phyloP scores from a whole-genome alignment of 2,113 vertebrate genomes.

The Lamprotornis superbus region DNA sequence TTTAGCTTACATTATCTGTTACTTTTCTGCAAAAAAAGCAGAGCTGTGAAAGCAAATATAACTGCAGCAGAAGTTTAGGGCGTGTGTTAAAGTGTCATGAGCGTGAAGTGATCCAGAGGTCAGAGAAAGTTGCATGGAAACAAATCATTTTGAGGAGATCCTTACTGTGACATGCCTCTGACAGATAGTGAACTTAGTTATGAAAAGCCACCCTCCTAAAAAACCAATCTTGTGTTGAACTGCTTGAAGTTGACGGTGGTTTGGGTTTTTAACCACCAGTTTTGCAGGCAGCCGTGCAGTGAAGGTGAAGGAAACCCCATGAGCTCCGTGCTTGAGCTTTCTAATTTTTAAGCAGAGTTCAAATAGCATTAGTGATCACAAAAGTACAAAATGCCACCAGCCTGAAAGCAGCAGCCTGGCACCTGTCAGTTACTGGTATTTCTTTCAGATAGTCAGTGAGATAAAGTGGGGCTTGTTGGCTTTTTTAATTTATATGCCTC shows the following conservation, averaged over 20 bases:
- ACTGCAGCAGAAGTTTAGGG: neutral
- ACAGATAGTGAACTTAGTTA: rapidly evolving
- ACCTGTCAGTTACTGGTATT: rapidly evolving
- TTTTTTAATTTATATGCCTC: rapidly evolving
- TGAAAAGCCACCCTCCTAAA: neutral
- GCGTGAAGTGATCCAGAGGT: neutral
- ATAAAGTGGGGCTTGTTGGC: rapidly evolving
- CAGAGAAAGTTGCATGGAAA: neutral
- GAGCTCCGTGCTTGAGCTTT: rapidly evolving
- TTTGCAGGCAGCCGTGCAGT: neutral
- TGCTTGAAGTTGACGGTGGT: neutral
- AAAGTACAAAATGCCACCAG: rapidly evolving
- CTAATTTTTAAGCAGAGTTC: rapidly evolving
- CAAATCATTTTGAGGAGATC: neutral
- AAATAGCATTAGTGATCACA: no score
- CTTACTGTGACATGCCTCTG: rapidly evolving
- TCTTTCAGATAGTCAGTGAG: neutral
- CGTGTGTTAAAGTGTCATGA: rapidly evolving
- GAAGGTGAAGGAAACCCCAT: neutral
- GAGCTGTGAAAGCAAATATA: neutral
- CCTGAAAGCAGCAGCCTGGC: neutral
- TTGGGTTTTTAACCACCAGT: neutral
- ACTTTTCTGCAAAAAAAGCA: neutral
- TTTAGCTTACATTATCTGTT: neutral
- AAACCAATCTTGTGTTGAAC: rapidly evolving